Percentiles rank a stretch among this genome's conserved stretches.
These are phyloP conservation scores for Globodera ellingtonae DNA, from an alignment of 1,140 invertebrate species.

Conservation along the genomic window DNA sequence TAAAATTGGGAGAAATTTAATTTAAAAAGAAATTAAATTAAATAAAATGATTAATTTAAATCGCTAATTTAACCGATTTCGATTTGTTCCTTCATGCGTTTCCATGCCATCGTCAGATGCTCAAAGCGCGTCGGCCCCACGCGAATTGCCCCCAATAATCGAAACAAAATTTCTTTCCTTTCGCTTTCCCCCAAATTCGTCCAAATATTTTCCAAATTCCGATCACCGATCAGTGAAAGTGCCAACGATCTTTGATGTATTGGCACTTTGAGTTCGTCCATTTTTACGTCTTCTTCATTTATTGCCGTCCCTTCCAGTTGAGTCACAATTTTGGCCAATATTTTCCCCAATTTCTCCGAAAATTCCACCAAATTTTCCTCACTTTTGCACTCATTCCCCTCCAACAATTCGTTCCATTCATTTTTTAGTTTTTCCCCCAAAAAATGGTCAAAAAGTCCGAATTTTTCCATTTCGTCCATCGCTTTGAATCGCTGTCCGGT, in stretches of 20 bases:
- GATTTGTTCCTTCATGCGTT: neutral
- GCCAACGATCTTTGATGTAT: neutral
- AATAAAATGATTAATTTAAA: no score
- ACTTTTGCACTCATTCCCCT: neutral
- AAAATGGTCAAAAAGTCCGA: neutral
- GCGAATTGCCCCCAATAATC: neutral
- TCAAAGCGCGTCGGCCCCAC: neutral
- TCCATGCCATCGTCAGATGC: neutral
- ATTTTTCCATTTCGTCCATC: neutral
- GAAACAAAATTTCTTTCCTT: neutral
- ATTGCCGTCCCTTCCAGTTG: neutral
- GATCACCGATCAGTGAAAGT: neutral
- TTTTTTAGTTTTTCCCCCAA: neutral
- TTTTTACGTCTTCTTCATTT: neutral
- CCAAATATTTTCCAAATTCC: neutral
- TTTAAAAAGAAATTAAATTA: no score
- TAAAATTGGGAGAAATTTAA: no score
- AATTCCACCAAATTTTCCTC: neutral
- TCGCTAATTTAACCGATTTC: no score
- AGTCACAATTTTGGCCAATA: neutral
- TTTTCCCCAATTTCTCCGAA: neutral
- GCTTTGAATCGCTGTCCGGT: neutral
- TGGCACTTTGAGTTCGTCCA: neutral
- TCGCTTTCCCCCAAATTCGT: neutral
- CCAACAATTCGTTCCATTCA: neutral